These are phyloP conservation scores for Planiliza haematocheilus DNA, from an alignment of 2,113 vertebrate genomes.

Conservation along the genomic window DNA sequence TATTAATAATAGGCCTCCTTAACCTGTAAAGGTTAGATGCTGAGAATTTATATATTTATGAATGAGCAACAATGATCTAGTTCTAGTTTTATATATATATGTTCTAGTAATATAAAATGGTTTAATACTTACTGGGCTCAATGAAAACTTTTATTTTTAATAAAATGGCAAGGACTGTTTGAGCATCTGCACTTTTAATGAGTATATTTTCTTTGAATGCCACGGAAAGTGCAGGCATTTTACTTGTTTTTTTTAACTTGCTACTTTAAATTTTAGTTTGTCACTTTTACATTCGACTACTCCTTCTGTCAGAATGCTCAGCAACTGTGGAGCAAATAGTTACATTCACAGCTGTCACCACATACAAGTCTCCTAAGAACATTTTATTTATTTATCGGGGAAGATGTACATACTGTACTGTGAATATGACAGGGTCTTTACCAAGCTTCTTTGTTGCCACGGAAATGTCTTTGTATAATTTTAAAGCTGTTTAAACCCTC, in stretches of 20 bases:
- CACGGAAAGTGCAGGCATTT: neutral
- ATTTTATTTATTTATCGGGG: slow-evolving; percentile 15
- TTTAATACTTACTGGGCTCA: neutral
- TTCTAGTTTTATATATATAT: too few species aligned
- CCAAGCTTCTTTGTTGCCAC: slow-evolving; percentile 47
- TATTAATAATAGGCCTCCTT: neutral
- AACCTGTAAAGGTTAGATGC: neutral
- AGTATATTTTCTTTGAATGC: neutral
- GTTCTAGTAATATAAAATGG: neutral
- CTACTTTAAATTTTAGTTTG: too few species aligned
- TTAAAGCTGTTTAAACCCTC: slow-evolving; percentile 48
- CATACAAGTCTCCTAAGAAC: slow-evolving; percentile 18
- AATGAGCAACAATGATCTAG: neutral
- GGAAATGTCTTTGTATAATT: slow-evolving; percentile 40
- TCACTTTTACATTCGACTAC: too few species aligned
- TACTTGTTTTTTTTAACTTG: neutral
- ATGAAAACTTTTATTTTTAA: neutral
- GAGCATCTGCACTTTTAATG: too few species aligned
- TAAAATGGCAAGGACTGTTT: too few species aligned
- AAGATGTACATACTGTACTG: slow-evolving; percentile 26
- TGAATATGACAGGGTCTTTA: slow-evolving; percentile 34
- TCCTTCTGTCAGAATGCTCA: neutral
- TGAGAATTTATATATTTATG: neutral
- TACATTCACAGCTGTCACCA: slow-evolving; percentile 26
- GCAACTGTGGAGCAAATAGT: slow-evolving; percentile 6